Base-by-base conservation (phyloP, 2,113 vertebrate species). In the Recurvirostra avosetta region DNA sequence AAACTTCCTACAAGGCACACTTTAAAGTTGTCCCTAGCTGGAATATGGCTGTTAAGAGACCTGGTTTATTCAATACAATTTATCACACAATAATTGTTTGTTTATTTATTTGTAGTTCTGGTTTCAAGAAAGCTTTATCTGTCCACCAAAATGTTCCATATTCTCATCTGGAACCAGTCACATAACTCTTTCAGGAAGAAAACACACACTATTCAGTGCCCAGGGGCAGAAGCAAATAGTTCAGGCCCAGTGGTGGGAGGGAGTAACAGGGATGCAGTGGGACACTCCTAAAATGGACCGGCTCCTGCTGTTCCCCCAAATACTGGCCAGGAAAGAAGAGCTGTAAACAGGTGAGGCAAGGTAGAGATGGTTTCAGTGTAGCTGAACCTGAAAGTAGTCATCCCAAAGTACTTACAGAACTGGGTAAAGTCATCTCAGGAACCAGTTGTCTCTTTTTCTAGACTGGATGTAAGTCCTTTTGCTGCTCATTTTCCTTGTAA, bases 11-110 rank as follows among this genome's bases (percentile, higher is more conserved):
- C 0, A 3, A 45, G 43, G 43, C 43, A 45, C 43, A 45, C 2
- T 6, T 22, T 7, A 1, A 26, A 8, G 23, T 10, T 66, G 40
- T 29, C 41, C 45, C 47, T 34, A 7, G 26, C 22, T 34, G 40
- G 34, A 73, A 18, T 2, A 38, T 45, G 56, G 41, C 45, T 72
- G 32, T 0, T 53, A 36, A 14, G 29, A 62, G 55, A 32, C 0
- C 2, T 36, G 36, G 0, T 36, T 72, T 62, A 9, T 12, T 8
- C 2, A 9, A 2, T 23, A 1, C 0, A 11, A 22, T 49, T 58
- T 43, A 45, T 62, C 15, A 11, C 47, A 52, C n/a, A 53, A 0
- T 26, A 14, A 23, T 8, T 29, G 29, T 25, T 71, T 6, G 4
- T 50, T 40, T 16, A 3, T 78, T 50, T 49, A 30, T 32, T 15